These are phyloP conservation scores for Sclerodermus sp. DNA, from an alignment of 2,888 invertebrate genomes.

Conservation along the genomic window DNA sequence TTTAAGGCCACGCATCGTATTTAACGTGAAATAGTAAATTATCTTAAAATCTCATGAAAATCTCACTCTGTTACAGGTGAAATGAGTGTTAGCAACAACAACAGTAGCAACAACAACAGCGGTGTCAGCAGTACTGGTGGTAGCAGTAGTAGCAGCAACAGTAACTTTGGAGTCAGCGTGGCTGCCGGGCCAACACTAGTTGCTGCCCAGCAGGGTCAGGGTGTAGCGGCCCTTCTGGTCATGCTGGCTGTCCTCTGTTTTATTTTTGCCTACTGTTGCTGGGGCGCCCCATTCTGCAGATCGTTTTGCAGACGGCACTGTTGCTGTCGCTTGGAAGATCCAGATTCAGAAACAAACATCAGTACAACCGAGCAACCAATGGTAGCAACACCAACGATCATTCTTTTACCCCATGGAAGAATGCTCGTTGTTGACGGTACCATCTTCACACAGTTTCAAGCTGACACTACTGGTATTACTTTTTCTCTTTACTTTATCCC, in stretches of 20 bases:
- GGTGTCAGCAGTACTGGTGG: constrained; percentile 31
- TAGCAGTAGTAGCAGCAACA: neutral
- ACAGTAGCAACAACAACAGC: constrained; percentile 15
- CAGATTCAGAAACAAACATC: constrained; percentile 46
- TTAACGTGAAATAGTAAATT: too few relatives aligned
- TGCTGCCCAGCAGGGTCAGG: constrained; percentile 56
- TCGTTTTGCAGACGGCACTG: constrained; percentile 58
- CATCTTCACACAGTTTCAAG: constrained; percentile 61
- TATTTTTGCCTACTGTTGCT: constrained; percentile 64
- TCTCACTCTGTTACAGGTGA: neutral
- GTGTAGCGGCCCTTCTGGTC: constrained; percentile 60
- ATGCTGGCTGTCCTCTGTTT: constrained; percentile 63
- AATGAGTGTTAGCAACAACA: neutral
- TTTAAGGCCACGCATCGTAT: too few relatives aligned
- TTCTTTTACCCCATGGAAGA: constrained; percentile 61
- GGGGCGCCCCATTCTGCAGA: constrained; percentile 63
- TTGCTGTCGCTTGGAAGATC: constrained; percentile 58
- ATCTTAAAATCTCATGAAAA: too few relatives aligned
- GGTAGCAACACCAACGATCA: constrained; percentile 61
- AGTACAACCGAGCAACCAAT: constrained; percentile 49
- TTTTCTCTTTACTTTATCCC: too few relatives aligned
- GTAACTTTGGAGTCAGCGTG: constrained; percentile 40
- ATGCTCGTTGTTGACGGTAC: constrained; percentile 63
- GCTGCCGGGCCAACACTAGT: constrained; percentile 45
- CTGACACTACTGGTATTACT: constrained; percentile 43